These are phyloP conservation scores for Channa argus DNA, from an alignment of 2,113 vertebrate species.

Conservation along the genomic window DNA sequence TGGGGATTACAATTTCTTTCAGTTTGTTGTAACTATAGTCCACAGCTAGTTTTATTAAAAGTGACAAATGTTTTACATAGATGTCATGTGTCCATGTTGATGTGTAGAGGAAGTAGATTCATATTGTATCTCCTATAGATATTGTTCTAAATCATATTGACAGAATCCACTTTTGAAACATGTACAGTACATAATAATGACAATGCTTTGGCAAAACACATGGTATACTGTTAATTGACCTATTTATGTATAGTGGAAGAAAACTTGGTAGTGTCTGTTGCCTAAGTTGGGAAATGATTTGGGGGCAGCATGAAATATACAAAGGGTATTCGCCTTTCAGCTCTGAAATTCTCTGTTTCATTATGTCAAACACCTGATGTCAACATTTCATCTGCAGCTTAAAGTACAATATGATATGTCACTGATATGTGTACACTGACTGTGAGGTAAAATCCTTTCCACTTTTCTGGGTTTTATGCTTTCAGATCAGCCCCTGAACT, in stretches of 20 bases:
- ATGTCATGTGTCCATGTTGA: slow-evolving; percentile 89
- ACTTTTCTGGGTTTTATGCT: slow-evolving; percentile 36
- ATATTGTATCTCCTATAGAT: slow-evolving; percentile 87
- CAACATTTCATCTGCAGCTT: slow-evolving; percentile 43
- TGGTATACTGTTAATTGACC: slow-evolving; percentile 78
- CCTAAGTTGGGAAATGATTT: slow-evolving; percentile 67
- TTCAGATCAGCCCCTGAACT: slow-evolving; percentile 39
- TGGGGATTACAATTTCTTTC: slow-evolving; percentile 80
- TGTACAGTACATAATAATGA: slow-evolving; percentile 82
- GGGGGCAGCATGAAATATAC: slow-evolving; percentile 79
- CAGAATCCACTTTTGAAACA: slow-evolving; percentile 82
- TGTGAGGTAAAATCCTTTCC: slow-evolving; percentile 18
- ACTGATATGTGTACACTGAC: slow-evolving; percentile 32
- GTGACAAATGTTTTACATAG: slow-evolving; percentile 86
- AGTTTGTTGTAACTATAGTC: slow-evolving; percentile 74
- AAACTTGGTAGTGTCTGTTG: slow-evolving; percentile 81
- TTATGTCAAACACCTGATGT: slow-evolving; percentile 51
- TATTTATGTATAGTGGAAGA: slow-evolving; percentile 89
- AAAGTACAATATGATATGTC: slow-evolving; percentile 23
- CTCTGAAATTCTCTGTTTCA: slow-evolving; percentile 46
- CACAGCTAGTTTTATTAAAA: slow-evolving; percentile 85
- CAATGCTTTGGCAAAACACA: slow-evolving; percentile 83
- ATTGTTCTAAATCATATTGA: slow-evolving; percentile 87
- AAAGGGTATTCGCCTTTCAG: slow-evolving; percentile 44
- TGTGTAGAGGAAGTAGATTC: slow-evolving; percentile 88